Evolutionary conservation across 2,888 invertebrate genomes (phyloP).

Genomic region (Baronia brevicornis): DNA sequence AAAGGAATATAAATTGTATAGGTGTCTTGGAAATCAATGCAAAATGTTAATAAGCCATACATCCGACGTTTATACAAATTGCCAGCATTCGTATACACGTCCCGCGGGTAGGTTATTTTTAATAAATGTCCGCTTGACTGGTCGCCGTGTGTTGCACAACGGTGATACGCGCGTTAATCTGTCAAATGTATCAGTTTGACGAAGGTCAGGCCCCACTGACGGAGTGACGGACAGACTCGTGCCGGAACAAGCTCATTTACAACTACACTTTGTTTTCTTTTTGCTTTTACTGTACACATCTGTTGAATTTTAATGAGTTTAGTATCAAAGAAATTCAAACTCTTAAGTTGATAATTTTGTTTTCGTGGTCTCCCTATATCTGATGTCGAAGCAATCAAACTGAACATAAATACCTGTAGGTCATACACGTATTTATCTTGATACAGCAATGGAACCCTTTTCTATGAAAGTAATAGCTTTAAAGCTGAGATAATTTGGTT

Average conservation of each 20-base stretch:
- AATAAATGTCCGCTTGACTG: conserved; percentile 36
- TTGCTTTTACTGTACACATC: conserved; percentile 19
- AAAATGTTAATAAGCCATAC: conserved; percentile 15
- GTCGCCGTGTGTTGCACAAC: conserved; percentile 44
- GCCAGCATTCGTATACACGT: conserved; percentile 8
- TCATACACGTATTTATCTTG: no score
- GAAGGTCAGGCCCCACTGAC: conserved; percentile 50
- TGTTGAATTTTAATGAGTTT: no score
- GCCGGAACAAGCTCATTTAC: conserved; percentile 51
- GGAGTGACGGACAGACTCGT: conserved; percentile 45
- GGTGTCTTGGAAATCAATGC: conserved; percentile 7
- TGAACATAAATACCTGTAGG: no score
- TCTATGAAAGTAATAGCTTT: no score
- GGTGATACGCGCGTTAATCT: conserved; percentile 60
- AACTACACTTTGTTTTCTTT: conserved; percentile 32
- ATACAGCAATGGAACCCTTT: no score
- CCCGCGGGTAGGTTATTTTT: conserved; percentile 20
- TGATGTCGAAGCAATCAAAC: no score
- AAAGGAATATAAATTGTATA: no score
- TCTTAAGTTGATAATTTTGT: no score
- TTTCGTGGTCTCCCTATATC: no score
- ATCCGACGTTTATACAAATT: conserved; percentile 13
- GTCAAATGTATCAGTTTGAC: conserved; percentile 71
- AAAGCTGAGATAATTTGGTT: no score
- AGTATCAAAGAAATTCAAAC: no score